phyloP scores from a whole-genome alignment of 2,888 invertebrate species.

The Troides helena region DNA sequence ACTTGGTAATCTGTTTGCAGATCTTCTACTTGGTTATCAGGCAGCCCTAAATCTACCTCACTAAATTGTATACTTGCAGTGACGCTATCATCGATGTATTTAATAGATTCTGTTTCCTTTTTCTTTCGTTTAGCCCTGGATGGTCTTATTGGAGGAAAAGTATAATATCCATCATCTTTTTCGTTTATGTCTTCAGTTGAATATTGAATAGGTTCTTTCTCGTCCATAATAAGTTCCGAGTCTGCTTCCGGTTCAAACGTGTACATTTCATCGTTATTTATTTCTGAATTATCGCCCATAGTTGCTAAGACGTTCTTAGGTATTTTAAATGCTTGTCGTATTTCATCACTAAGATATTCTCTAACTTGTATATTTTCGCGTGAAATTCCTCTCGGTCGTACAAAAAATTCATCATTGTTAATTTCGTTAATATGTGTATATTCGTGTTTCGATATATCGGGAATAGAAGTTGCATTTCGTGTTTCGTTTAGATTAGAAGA shows the following conservation, averaged over 20 bases:
- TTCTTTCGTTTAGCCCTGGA: conserved; percentile 79
- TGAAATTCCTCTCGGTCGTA: conserved; percentile 90
- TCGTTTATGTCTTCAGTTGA: conserved; percentile 71
- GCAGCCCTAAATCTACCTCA: conserved; percentile 66
- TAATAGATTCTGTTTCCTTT: conserved; percentile 59
- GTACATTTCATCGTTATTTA: conserved; percentile 59
- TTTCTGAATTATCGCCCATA: conserved; percentile 70
- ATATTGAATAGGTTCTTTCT: conserved; percentile 58
- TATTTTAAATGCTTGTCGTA: conserved; percentile 87
- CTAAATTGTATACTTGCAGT: conserved; percentile 69
- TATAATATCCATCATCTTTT: conserved; percentile 76
- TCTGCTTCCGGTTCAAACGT: conserved; percentile 65
- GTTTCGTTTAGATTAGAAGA: conserved; percentile 46
- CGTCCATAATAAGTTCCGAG: conserved; percentile 62
- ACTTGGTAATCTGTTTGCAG: conserved; percentile 47
- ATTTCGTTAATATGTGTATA: conserved; percentile 87
- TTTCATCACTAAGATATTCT: conserved; percentile 88
- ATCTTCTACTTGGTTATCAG: conserved; percentile 75
- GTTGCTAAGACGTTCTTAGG: conserved; percentile 84
- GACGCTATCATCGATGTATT: conserved; percentile 70
- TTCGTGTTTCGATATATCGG: conserved; percentile 68
- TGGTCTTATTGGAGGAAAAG: conserved; percentile 79
- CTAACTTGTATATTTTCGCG: conserved; percentile 90
- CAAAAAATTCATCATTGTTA: conserved; percentile 92
- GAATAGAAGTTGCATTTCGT: conserved; percentile 49